Evolutionary conservation across 1,140 invertebrate species (phyloP).

Genomic region (Ptiloglossa arizonensis): DNA sequence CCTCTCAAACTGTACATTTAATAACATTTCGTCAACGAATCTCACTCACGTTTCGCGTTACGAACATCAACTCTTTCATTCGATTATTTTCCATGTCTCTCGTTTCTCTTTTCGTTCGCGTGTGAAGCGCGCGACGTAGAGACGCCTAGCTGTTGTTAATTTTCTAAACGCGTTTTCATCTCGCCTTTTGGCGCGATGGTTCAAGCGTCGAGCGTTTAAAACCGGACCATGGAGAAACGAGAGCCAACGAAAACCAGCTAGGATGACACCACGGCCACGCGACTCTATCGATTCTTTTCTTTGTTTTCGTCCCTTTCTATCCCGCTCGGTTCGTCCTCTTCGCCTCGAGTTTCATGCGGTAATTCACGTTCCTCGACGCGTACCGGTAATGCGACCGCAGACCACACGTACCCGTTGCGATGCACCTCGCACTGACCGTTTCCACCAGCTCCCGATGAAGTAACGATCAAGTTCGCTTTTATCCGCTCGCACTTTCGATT

Average conservation of each 20-base stretch:
- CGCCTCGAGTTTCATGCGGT: constrained; percentile 47
- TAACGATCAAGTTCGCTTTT: constrained; percentile 46
- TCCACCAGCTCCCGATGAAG: constrained; percentile 23
- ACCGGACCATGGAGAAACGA: background rate
- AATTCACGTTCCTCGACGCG: constrained; percentile 38
- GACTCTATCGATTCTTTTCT: constrained; percentile 15
- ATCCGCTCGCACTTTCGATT: constrained; percentile 42
- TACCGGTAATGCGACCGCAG: constrained; percentile 42
- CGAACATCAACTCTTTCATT: no score
- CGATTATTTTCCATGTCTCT: no score
- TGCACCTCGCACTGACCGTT: constrained; percentile 34
- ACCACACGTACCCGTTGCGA: constrained; percentile 25
- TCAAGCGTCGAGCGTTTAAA: background rate
- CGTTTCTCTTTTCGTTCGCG: no score
- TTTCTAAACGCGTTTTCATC: no score
- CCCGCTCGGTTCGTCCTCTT: constrained; percentile 5
- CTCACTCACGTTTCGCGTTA: no score
- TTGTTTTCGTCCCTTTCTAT: constrained; percentile 1
- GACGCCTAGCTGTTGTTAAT: no score
- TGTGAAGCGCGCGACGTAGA: no score
- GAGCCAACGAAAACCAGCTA: background rate
- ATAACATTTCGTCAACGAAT: no score
- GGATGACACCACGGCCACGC: background rate
- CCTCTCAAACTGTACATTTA: no score
- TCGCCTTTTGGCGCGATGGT: no score